Percentiles rank a stretch among this genome's conserved stretches.
Evolutionary conservation across 2,888 invertebrate genomes (phyloP).

Genomic region (Hipparchia semele): DNA sequence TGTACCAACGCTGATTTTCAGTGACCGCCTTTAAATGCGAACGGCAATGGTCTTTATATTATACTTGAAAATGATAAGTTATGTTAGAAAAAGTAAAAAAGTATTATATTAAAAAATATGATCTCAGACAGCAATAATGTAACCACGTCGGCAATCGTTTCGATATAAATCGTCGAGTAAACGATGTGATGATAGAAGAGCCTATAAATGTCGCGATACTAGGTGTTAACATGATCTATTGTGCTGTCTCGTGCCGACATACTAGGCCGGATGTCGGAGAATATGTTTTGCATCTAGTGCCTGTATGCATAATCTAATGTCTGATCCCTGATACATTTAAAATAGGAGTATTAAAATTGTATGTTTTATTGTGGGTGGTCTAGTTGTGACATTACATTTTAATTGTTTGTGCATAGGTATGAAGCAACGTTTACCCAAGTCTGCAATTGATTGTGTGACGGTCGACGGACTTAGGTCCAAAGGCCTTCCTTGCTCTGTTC

Average conservation of each 20-base stretch:
- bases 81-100: too few relatives aligned
- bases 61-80: too few relatives aligned
- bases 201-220: constrained; percentile 9
- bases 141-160: neutral
- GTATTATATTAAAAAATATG: neutral
- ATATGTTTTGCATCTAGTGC: constrained; percentile 1
- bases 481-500: too few relatives aligned
- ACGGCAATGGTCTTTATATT: too few relatives aligned
- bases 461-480: too few relatives aligned
- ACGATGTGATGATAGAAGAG: constrained; percentile 5
- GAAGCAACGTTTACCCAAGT: neutral
- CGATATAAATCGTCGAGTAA: constrained; percentile 10
- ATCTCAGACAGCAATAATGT: neutral
- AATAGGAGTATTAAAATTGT: neutral
- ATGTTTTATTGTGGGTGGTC: neutral
- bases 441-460: neutral
- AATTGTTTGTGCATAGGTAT: too few relatives aligned
- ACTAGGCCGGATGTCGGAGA: neutral
- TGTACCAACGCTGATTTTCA: too few relatives aligned
- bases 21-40: too few relatives aligned
- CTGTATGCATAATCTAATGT: neutral
- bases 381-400: neutral
- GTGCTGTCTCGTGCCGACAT: constrained; percentile 4
- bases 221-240: constrained; percentile 13
- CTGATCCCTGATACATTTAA: neutral